phyloP scores from a whole-genome alignment of 2,888 invertebrate genomes.

The Podotricha telesiphe region DNA sequence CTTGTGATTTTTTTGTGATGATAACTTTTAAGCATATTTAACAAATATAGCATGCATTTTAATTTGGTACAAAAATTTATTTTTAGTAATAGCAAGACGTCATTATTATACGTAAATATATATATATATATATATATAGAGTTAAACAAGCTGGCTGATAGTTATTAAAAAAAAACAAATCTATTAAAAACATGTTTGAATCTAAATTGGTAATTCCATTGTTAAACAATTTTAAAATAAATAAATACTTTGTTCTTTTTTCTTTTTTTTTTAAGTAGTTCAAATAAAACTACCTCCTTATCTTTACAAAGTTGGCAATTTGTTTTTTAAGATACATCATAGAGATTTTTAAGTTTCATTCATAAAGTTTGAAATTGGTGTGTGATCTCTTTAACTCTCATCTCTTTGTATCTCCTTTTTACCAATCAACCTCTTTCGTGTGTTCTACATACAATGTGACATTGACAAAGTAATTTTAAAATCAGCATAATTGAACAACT shows the following conservation, averaged over 20 bases:
- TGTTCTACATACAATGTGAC: too few species aligned
- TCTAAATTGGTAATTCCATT: too few species aligned
- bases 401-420: too few species aligned
- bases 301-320: background rate
- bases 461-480: too few species aligned
- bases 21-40: constrained; percentile 28
- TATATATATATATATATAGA: constrained; percentile 21
- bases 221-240: too few species aligned
- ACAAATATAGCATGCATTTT: constrained; percentile 1
- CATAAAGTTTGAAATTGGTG: too few species aligned
- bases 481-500: too few species aligned
- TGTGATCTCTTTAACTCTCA: too few species aligned
- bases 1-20: constrained; percentile 33
- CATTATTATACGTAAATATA: constrained; percentile 20
- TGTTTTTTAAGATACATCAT: background rate
- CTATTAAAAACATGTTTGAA: too few species aligned
- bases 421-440: too few species aligned
- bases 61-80: constrained; percentile 25
- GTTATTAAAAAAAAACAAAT: too few species aligned
- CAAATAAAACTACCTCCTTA: background rate
- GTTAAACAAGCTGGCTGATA: background rate
- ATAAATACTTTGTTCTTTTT: background rate
- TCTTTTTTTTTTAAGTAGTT: background rate
- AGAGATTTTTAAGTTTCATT: too few species aligned
- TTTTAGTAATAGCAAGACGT: constrained; percentile 25